A percentile compares a stretch with the other conserved stretches of the same genome.
Evolutionary conservation across 2,113 vertebrate species (phyloP).

Genomic region (Stegostoma tigrinum): DNA sequence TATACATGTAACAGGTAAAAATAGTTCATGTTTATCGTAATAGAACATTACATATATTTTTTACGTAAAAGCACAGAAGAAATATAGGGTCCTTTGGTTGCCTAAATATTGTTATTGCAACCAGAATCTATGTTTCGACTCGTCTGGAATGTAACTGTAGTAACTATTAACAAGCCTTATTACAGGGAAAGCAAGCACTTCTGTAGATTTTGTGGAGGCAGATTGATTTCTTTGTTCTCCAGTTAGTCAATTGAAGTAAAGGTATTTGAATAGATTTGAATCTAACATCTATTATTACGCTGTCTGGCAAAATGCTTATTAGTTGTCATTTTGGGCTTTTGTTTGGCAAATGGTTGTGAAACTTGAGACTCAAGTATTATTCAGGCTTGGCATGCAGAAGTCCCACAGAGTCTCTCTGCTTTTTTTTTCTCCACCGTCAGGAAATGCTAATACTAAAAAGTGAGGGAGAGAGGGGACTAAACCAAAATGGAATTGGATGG

Average conservation of each 20-base stretch:
- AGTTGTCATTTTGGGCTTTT: background rate
- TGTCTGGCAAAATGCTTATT: background rate
- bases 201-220: background rate
- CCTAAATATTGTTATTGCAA: background rate
- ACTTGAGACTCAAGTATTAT: background rate
- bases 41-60: background rate
- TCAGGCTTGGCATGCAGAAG: background rate
- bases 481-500: too few species aligned
- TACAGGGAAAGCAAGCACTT: background rate
- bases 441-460: too few species aligned
- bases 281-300: conserved; percentile 14
- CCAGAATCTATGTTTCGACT: background rate
- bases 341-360: background rate
- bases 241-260: background rate
- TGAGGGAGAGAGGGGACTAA: too few species aligned
- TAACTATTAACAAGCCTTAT: background rate
- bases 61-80: background rate
- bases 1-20: background rate
- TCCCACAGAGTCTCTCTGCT: background rate
- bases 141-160: background rate
- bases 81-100: background rate
- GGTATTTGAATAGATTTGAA: background rate
- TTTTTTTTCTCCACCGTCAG: too few species aligned
- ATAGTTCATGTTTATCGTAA: background rate
- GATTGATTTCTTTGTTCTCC: background rate